Base-by-base conservation (phyloP, 2,797 vertebrate genomes). In the Takifugu ocellatus region DNA sequence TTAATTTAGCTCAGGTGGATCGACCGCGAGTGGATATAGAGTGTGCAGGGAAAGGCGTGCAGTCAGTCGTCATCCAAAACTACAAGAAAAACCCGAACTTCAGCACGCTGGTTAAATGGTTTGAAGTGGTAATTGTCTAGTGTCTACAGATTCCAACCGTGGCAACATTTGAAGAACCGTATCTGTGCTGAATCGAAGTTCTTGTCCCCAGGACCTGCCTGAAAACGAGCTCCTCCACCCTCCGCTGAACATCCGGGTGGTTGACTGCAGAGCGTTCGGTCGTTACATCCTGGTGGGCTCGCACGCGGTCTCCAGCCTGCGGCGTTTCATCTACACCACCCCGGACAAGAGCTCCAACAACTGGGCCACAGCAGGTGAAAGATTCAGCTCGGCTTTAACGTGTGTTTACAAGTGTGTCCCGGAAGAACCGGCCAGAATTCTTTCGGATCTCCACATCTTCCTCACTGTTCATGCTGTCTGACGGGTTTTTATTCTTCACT, bases 21-120 rank as follows among this genome's bases (percentile, higher is more conserved):
- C 81, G 94, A 26, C 97, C 97, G 0, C 91, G 97, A 0, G 97
- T 99, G 64, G 96, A 99, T 73, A 97, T 98, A 0, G 97, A 99
- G 81, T 98, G 97, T 63, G 95, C 96, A 0, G 96, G 97, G 1
- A 92, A 87, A 82, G 95, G 96, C 0, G 94, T 98, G 25, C 97
- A 99, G 72, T 99, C 97, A 0, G 90, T 90, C 6, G 90, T 96
- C 60, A 99, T 98, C 82, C 94, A 94, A 70, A 98, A 98, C 87
- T 99, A 97, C 86, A 98, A 98, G 91, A 98, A 98, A 77, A 99
- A 98, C 80, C 96, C 97, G 51, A 99, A 99, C 82, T 99, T 99
- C 80, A 95, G 90, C 91, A 97, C 93, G 3, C 77, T 99, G 59
- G 96, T 98, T 63, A 99, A 99, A 85, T 98, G 94, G 95, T 99